Percentiles rank a stretch among this genome's conserved stretches.
Conservation (phyloP, 2,797 vertebrate species). For the Orestias chungarensis region DNA sequence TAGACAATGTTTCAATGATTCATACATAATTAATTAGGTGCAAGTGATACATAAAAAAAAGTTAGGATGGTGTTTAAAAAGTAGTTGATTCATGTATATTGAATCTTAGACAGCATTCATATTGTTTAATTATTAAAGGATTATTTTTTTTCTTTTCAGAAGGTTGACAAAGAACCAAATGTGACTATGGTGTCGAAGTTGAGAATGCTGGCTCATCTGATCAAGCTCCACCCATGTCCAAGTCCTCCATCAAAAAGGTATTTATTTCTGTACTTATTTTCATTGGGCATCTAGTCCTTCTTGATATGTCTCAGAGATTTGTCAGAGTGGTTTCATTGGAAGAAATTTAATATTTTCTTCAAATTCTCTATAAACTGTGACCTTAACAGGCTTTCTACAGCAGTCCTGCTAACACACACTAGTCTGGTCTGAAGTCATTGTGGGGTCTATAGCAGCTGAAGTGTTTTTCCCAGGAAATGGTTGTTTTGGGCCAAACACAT, state of each 20-base stretch:
- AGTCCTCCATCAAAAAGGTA: conserved; percentile 1
- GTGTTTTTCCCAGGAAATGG: no score
- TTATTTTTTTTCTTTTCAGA: neutral
- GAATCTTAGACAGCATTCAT: neutral
- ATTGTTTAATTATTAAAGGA: no score
- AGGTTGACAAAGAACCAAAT: neutral
- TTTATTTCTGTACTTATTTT: neutral
- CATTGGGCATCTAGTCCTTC: neutral
- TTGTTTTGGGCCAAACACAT: no score
- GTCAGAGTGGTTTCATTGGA: neutral
- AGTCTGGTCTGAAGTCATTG: neutral
- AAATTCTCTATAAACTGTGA: neutral
- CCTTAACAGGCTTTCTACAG: neutral
- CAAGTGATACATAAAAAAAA: neutral
- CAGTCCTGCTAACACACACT: neutral
- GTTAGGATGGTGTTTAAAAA: neutral
- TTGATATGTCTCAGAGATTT: neutral
- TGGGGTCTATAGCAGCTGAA: conserved; percentile 1
- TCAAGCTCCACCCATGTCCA: conserved; percentile 3
- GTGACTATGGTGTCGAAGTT: neutral
- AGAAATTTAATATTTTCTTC: neutral
- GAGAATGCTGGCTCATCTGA: neutral
- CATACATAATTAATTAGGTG: neutral
- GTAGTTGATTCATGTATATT: neutral
- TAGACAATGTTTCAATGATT: neutral